A percentile compares a stretch with the other conserved stretches of the same genome.
These are phyloP conservation scores for Buceros bicornis DNA, from an alignment of 2,797 vertebrate genomes.

Conservation along the genomic window DNA sequence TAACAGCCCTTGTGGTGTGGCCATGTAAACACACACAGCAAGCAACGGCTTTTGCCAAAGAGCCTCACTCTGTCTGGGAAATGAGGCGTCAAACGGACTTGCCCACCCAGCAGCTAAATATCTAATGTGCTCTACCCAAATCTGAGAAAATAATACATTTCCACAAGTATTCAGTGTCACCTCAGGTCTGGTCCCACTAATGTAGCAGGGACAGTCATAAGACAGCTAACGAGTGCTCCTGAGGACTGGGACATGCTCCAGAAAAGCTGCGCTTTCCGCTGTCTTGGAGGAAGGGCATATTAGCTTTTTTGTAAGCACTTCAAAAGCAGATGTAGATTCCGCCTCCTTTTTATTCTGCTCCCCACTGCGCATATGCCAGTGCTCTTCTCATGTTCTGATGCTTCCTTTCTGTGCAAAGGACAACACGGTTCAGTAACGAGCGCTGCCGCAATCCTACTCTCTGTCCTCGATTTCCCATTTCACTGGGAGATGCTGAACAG, in stretches of 20 bases:
- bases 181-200: not conserved
- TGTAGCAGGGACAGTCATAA: not conserved
- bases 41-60: not conserved
- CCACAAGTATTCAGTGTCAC: not conserved
- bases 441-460: not conserved
- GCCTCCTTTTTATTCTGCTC: not conserved
- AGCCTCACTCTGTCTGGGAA: not conserved
- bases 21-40: accelerated
- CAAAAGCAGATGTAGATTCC: not conserved
- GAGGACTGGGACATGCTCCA: not conserved
- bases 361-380: not conserved
- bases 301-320: not conserved
- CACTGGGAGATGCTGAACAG: not conserved
- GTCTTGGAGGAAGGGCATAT: not conserved
- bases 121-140: not conserved
- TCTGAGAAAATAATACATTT: not conserved
- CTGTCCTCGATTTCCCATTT: not conserved
- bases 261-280: not conserved
- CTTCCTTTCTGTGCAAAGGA: not conserved
- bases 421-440: not conserved
- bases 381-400: not conserved
- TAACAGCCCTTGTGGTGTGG: not conserved
- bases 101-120: not conserved
- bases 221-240: not conserved
- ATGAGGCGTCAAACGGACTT: not conserved